Evolutionary conservation across 2,888 invertebrate species (phyloP).

Genomic region (Busseola fusca): DNA sequence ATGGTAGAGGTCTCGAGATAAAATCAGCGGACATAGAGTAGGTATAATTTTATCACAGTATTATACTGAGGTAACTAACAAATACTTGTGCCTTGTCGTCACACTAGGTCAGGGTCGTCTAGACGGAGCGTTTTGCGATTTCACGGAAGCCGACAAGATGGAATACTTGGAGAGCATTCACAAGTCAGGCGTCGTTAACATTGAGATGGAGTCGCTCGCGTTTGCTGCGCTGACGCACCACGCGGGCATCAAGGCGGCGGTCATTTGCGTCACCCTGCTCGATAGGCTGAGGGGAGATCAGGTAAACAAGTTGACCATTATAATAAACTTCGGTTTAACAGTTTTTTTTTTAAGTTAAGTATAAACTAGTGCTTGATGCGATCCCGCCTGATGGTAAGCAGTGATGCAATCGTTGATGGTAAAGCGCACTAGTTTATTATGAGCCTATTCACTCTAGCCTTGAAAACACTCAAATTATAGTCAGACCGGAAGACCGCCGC

Average conservation of each 20-base stretch:
- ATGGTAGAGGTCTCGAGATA: conserved; percentile 18
- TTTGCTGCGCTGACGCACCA: conserved; percentile 98
- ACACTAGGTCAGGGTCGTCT: conserved; percentile 95
- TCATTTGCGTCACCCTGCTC: conserved; percentile 97
- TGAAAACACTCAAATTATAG: no score
- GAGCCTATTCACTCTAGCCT: no score
- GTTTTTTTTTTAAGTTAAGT: no score
- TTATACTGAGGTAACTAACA: conserved; percentile 25
- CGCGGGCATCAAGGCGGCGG: conserved; percentile 97
- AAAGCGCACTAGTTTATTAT: no score
- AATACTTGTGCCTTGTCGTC: conserved; percentile 13
- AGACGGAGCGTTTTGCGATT: conserved; percentile 99
- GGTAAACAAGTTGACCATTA: conserved; percentile 85
- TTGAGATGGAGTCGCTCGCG: conserved; percentile 98
- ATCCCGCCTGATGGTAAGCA: no score
- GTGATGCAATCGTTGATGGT: no score
- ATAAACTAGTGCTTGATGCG: no score
- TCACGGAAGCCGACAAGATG: conserved; percentile 96
- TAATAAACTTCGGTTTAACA: background rate
- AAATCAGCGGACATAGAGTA: conserved; percentile 2
- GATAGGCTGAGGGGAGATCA: conserved; percentile 98
- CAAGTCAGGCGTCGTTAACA: conserved; percentile 95
- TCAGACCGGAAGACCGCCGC: no score
- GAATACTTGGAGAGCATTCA: conserved; percentile 94
- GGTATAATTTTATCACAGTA: conserved; percentile 14